Base-by-base conservation (phyloP, 2,797 vertebrate species). In the Myotis findleyi region DNA sequence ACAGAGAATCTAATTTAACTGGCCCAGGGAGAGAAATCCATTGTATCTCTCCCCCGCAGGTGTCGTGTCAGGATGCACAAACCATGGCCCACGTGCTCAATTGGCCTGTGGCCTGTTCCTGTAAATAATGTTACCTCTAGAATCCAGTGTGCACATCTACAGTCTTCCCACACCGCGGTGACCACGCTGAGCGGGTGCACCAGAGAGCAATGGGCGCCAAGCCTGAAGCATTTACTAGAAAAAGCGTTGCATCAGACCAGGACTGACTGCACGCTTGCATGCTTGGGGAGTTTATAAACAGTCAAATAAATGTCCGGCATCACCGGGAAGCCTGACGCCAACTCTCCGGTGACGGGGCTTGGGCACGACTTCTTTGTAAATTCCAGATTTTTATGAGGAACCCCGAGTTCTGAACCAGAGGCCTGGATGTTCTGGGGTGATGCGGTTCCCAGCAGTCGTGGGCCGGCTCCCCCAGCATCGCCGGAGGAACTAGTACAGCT, bases 1-100 rank as follows among this genome's bases (percentile, higher is more conserved):
- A 53, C 14, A 2, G 82, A 79, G 91, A 87, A 36, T 27, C 59
- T 59, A 55, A 66, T 44, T 83, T 79, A 82, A 77, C 59, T 77
- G 87, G 38, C 77, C 49, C 23, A 27, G 51, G 72, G n/a, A 62
- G 1, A 72, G 41, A 30, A 27, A 33, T 33, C 10, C 62, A 47
- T 33, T 68, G 64, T 76, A 33, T 47, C 69, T 66, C 57, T 62
- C 64, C 81, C 72, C 33, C 59, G n/a, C 6, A 3, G 21, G 80
- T 38, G 68, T 86, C 90, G 77, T 83, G 51, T 41, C 41, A 30
- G n/a, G n/a, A 12, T 68, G 59, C 68, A 76, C 27, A 62, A 84
- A 81, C 16, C 20, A 21, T 1, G 30, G 49, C 36, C 59, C 18
- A 18, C 0, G 11, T 53, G 20, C 69, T n/a, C 8, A 33, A 23